phyloP scores from a whole-genome alignment of 1,140 invertebrate species.

The Gyrodactylus bullatarudis region DNA sequence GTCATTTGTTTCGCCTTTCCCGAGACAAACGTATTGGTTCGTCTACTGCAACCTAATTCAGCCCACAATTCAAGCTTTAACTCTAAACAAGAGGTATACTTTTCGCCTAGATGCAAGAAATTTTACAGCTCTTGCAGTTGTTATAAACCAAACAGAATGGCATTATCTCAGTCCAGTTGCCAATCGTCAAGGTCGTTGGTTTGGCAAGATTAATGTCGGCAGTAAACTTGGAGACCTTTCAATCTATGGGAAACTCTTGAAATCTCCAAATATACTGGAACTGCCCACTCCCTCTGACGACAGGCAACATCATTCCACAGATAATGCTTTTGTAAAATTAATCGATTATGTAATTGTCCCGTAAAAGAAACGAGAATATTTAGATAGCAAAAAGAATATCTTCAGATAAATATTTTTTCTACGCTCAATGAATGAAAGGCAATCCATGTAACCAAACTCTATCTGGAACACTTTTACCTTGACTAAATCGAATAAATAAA shows the following conservation, averaged over 20 bases:
- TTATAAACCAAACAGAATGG: constrained; percentile 1
- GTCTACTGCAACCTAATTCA: constrained; percentile 15
- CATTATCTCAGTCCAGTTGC: not conserved
- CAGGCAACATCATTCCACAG: not conserved
- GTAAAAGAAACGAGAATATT: not conserved
- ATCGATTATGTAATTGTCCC: not conserved
- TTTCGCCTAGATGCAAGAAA: not conserved
- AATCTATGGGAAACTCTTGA: constrained; percentile 1
- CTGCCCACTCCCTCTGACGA: not conserved
- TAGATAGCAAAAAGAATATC: not conserved
- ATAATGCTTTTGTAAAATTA: not conserved
- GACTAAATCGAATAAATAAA: too few species aligned
- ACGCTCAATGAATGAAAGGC: too few species aligned
- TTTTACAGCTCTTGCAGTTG: not conserved
- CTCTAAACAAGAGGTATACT: not conserved
- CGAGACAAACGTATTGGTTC: constrained; percentile 16
- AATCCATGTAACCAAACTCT: too few species aligned
- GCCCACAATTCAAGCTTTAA: constrained; percentile 11
- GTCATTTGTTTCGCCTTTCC: constrained; percentile 12
- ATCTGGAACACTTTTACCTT: too few species aligned
- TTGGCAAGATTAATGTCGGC: not conserved
- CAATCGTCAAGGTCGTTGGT: not conserved
- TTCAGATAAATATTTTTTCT: too few species aligned
- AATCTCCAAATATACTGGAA: not conserved
- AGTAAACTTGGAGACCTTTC: constrained; percentile 1